Evolutionary conservation across 2,113 vertebrate genomes (phyloP).

Genomic region (Centropristis striata): DNA sequence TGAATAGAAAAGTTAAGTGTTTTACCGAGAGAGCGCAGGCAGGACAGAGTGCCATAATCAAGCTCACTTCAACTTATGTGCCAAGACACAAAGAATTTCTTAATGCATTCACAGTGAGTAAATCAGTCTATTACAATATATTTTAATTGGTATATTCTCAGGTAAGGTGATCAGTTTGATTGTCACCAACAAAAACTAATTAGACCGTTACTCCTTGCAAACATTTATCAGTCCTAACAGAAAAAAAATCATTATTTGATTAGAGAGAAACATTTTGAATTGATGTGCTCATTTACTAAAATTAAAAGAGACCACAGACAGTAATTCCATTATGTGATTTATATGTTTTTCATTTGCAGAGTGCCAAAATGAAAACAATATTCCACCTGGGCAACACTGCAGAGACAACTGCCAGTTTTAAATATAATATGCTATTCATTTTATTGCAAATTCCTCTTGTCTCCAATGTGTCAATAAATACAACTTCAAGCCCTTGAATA

Average conservation of each 20-base stretch:
- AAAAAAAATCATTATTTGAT: constrained; percentile 25
- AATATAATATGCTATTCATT: not conserved
- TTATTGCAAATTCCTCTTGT: constrained; percentile 36
- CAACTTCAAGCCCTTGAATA: constrained; percentile 26
- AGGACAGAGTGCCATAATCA: constrained; percentile 63
- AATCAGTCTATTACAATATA: constrained; percentile 16
- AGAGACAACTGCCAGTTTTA: not conserved
- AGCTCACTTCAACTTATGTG: constrained; percentile 39
- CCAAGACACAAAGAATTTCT: constrained; percentile 23
- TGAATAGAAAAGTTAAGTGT: constrained; percentile 76
- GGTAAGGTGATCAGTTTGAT: not conserved
- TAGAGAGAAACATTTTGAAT: constrained; percentile 6
- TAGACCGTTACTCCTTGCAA: not conserved
- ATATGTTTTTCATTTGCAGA: not conserved
- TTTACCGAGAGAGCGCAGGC: constrained; percentile 42
- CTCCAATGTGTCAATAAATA: constrained; percentile 38
- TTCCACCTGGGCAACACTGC: not conserved
- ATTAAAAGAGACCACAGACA: not conserved
- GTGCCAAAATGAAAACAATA: not conserved
- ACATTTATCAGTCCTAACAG: not conserved
- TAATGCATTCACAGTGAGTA: constrained; percentile 26
- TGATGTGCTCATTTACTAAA: constrained; percentile 12
- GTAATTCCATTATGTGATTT: not conserved
- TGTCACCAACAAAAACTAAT: not conserved
- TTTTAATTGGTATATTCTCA: constrained; percentile 22